Evolutionary conservation across 2,113 vertebrate species (phyloP), one percentile per base, ranked within the genome.

Genomic region (Trogon surrucura): DNA sequence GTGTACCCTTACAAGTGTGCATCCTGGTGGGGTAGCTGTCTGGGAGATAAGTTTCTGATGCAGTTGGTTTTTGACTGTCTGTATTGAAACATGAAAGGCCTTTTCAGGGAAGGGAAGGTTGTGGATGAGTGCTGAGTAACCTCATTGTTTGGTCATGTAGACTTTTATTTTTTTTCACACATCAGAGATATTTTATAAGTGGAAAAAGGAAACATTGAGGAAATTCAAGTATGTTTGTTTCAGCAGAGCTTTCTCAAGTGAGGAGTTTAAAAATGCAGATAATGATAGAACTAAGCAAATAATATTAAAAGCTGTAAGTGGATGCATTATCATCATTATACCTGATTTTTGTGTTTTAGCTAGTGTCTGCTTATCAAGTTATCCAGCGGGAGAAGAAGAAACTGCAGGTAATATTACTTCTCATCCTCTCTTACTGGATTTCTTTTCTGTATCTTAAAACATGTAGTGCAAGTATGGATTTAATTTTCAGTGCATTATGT

Each of bases 371-470:
- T 18, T 99, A 99, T 94, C 98, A 99, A 92, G 98, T 98, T 66
- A 97, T 98, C 50, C 99, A 99, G 78, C 98, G 98, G 96, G 99
- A 99, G 93, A 99, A 99, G 97, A 99, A 99, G 79, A 99, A 99
- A 94, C 98, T 99, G 5, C 99, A 99, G 98, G 99, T 99, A 97
- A 54, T 30, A 16, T 72, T 92, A 20, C 38, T 66, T 50, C 53
- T 86, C 38, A 19, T 97, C 20, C 25, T 96, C 19, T 85, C 18
- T 75, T 82, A 16, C 5, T 32, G 72, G 4, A 56, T 41, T 64
- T 20, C 16, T 51, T 73, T 77, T 56, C 79, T 71, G 29, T 70
- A 22, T 83, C 21, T 64, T 74, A 38, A 85, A 72, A 56, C 36
- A 6, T 11, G 16, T 36, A 80, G 30, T 80, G 54, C 38, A 62